Evolutionary conservation across 2,888 invertebrate species (phyloP), one percentile per base, ranked within the genome.

Genomic region (Pantelozetes paolii): DNA sequence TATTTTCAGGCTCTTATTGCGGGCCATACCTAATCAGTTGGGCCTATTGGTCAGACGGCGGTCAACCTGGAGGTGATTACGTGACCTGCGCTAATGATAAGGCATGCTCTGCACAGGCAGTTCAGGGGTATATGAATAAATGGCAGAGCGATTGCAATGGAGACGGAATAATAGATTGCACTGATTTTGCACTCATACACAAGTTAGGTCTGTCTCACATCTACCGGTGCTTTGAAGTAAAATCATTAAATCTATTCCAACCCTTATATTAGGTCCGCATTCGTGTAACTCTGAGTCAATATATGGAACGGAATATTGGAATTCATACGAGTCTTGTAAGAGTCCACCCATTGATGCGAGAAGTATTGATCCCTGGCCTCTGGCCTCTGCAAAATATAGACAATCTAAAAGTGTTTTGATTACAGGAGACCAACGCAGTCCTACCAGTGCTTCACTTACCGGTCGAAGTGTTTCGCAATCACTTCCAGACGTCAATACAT

Each of bases 1-100:
- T 62, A 20, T n/a, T n/a, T n/a, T n/a, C n/a, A 71, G 62, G 62
- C 18, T 62, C 77, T 40, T 86, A 88, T 69, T 93, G 93, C 80
- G 93, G 93, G 0, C 86, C 92, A 45, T 93, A 92, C 84, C 86
- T 87, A 75, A 90, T 93, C 79, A 92, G 92, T 2, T 91, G 91
- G 90, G 88, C 88, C 0, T 94, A 93, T 81, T 94, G 93, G 94
- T 84, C 89, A 0, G 94, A 94, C 81, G 86, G 87, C 67, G 90
- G 90, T 32, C 90, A 89, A 80, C 81, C 84, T 1, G 85, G 86
- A 23, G 40, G 26, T 71, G 90, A 90, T 0, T 91, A 87, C 81
- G 78, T 85, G 15, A 86, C 86, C 79, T 93, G 93, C 81, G 87
- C 88, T 15, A 88, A 86, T 76, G 89, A 93, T 80, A 88, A 89